Evolutionary conservation across 2,888 invertebrate genomes (phyloP).

Genomic region (Heteromurus nitidus): DNA sequence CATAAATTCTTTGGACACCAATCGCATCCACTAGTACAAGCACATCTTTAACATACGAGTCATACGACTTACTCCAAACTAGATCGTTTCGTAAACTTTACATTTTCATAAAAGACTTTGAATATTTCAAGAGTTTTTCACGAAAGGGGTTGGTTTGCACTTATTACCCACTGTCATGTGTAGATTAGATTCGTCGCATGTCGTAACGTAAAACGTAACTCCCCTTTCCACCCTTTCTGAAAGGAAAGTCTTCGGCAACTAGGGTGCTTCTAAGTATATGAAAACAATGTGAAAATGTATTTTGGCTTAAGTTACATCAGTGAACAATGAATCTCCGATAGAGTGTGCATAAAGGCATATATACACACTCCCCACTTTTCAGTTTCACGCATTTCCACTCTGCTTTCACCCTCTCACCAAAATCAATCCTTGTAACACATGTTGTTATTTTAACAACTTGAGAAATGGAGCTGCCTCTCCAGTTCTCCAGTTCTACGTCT

Average conservation of each 20-base stretch:
- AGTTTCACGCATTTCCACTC: constrained; percentile 1
- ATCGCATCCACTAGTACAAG: no score
- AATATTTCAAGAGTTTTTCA: no score
- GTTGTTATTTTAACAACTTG: constrained; percentile 70
- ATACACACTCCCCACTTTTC: constrained; percentile 1
- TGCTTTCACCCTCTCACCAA: constrained; percentile 7
- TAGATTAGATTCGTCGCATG: no score
- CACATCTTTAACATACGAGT: no score
- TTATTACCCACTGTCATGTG: no score
- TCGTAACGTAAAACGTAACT: no score
- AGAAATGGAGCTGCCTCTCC: constrained; percentile 21
- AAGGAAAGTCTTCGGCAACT: not conserved
- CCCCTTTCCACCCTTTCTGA: not conserved
- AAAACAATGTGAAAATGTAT: not conserved
- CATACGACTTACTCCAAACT: no score
- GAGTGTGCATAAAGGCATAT: not conserved
- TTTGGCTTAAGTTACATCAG: not conserved
- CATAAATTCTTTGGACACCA: no score
- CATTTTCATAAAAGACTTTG: no score
- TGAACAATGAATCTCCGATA: constrained; percentile 9
- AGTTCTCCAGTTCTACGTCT: constrained; percentile 40
- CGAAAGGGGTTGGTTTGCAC: no score
- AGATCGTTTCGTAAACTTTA: no score
- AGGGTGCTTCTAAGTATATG: not conserved
- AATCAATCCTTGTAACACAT: constrained; percentile 54